These are phyloP conservation scores for Forbesichthys agassizii DNA, from an alignment of 2,113 vertebrate genomes.

Conservation along the genomic window DNA sequence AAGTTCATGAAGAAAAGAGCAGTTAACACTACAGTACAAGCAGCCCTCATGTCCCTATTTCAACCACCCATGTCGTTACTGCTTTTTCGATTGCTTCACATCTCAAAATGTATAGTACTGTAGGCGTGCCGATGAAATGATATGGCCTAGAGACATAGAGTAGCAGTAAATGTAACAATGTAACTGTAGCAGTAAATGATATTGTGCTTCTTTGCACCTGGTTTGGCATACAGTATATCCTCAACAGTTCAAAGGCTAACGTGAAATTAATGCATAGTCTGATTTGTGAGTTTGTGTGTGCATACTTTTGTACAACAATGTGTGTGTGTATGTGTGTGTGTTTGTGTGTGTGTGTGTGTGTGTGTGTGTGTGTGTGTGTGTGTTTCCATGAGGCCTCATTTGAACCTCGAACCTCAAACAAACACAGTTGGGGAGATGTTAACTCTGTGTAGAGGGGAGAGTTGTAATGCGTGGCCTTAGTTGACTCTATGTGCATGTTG, in stretches of 20 bases:
- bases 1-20: too few relatives aligned
- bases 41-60: not conserved
- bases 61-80: not conserved
- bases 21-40: too few relatives aligned
- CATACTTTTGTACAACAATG: too few relatives aligned
- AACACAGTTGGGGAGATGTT: constrained; percentile 12
- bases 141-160: not conserved
- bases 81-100: not conserved
- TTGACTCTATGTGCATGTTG: constrained; percentile 32
- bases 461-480: constrained; percentile 30
- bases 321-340: not conserved
- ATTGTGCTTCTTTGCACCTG: not conserved
- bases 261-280: not conserved
- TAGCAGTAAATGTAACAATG: too few relatives aligned
- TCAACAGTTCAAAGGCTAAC: constrained; percentile 23
- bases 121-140: not conserved
- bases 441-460: constrained; percentile 11
- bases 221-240: not conserved
- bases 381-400: constrained; percentile 10
- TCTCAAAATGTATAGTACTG: not conserved
- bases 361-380: not conserved
- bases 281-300: not conserved
- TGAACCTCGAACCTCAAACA: not conserved
- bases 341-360: not conserved
- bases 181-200: not conserved